Conservation (phyloP, 2,797 vertebrate genomes). For the Todus mexicanus region DNA sequence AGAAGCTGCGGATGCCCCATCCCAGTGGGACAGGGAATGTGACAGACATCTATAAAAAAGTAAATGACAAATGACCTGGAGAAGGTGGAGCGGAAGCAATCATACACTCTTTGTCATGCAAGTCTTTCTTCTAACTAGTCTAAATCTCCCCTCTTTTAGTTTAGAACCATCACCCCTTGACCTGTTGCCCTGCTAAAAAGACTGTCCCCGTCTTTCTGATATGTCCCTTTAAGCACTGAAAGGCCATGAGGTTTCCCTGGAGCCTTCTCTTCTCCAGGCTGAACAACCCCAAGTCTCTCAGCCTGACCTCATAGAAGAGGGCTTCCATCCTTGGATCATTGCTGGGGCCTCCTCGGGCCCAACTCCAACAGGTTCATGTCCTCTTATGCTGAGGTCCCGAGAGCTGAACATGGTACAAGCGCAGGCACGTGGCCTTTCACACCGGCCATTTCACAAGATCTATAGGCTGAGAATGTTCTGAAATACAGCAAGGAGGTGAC, state of each 20-base stretch:
- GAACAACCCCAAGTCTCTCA: neutral
- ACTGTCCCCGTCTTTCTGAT: neutral
- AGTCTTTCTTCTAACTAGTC: no score
- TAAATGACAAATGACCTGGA: neutral
- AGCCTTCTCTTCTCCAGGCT: neutral
- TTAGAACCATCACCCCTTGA: neutral
- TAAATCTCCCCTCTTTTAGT: neutral
- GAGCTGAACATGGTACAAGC: neutral
- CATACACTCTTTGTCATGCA: neutral
- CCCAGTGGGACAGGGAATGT: neutral
- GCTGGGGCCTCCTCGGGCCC: neutral
- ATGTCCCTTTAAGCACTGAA: neutral
- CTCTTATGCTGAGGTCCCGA: neutral
- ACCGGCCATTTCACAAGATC: neutral
- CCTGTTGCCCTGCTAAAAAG: neutral
- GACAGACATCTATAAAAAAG: neutral
- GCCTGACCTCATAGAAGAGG: neutral
- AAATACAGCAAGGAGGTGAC: neutral
- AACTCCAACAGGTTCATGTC: neutral
- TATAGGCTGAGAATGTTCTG: neutral
- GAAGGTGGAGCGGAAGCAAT: neutral
- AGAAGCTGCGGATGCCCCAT: no score
- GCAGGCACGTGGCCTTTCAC: rapidly evolving
- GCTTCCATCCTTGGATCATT: neutral
- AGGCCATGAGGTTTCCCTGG: neutral